Conservation (phyloP, 2,797 vertebrate species). For the Crossoptilon crossoptilon region DNA sequence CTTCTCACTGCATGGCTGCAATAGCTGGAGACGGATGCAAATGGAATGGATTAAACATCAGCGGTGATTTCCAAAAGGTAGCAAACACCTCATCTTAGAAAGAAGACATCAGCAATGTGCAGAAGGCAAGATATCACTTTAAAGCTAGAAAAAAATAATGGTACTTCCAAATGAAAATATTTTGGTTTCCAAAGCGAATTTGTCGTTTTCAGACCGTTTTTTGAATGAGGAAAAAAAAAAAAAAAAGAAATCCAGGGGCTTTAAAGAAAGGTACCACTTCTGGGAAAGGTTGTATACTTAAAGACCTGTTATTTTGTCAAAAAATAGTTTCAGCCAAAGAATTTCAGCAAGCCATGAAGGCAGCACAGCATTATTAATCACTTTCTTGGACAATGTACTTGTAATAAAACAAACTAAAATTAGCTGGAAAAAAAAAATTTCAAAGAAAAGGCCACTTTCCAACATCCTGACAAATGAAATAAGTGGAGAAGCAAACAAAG, state of each 20-base stretch:
- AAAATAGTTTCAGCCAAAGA: neutral
- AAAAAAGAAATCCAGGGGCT: neutral
- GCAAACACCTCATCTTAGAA: no score
- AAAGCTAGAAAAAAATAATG: neutral
- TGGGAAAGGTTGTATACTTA: neutral
- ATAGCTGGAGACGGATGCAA: neutral
- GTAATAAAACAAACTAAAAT: conserved; percentile 69
- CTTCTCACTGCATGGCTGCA: neutral
- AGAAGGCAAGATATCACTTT: neutral
- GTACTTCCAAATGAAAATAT: neutral
- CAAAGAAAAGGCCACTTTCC: conserved; percentile 70
- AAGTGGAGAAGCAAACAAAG: conserved; percentile 61
- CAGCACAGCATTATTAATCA: conserved; percentile 52
- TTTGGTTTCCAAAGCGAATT: neutral
- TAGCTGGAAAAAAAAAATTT: conserved; percentile 11
- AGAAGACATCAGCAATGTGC: neutral
- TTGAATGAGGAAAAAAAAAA: neutral
- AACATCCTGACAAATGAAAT: conserved; percentile 64
- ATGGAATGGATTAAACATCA: neutral
- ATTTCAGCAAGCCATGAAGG: conserved; percentile 35
- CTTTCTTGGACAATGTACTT: conserved; percentile 32
- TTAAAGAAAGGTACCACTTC: neutral
- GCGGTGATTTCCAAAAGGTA: neutral
- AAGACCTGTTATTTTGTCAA: conserved; percentile 28
- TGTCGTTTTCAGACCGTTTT: neutral